Conservation (phyloP, 2,888 invertebrate genomes). For the Ochlodes sylvanus region DNA sequence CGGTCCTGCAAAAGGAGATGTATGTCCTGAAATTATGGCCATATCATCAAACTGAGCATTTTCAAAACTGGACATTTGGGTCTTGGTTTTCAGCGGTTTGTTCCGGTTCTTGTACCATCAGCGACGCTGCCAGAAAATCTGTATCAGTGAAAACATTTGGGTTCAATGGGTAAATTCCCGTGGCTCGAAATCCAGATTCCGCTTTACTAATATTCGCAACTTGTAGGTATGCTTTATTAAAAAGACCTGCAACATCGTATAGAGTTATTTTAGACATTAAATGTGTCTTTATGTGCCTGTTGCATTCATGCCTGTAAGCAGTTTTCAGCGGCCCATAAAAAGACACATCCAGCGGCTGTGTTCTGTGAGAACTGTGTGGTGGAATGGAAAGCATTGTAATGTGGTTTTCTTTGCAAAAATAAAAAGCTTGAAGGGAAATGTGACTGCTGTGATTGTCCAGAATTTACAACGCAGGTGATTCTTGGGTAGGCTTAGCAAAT, state of each 20-base stretch:
- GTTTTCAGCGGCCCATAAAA: slow-evolving; percentile 46
- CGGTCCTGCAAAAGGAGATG: slow-evolving; percentile 40
- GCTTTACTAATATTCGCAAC: slow-evolving; percentile 43
- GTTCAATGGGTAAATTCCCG: slow-evolving; percentile 41
- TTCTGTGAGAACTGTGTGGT: slow-evolving; percentile 46
- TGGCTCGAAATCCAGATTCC: slow-evolving; percentile 41
- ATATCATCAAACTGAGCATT: slow-evolving; percentile 26
- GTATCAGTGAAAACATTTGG: slow-evolving; percentile 41
- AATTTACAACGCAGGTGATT: slow-evolving; percentile 53
- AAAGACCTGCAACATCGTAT: slow-evolving; percentile 46
- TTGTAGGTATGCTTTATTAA: slow-evolving; percentile 46
- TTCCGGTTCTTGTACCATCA: slow-evolving; percentile 7
- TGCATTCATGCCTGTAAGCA: slow-evolving; percentile 47
- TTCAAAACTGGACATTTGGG: slow-evolving; percentile 7
- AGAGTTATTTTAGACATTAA: slow-evolving; percentile 46
- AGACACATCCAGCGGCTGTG: slow-evolving; percentile 46
- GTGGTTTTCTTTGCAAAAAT: slow-evolving; percentile 47
- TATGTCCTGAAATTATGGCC: slow-evolving; percentile 41
- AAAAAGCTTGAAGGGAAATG: slow-evolving; percentile 45
- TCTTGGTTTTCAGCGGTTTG: slow-evolving; percentile 16
- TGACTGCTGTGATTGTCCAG: slow-evolving; percentile 46
- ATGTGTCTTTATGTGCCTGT: slow-evolving; percentile 46
- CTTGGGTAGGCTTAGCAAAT: slow-evolving; percentile 52
- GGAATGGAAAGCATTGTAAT: slow-evolving; percentile 48
- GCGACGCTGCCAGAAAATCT: slow-evolving; percentile 38